Conservation (phyloP, 2,888 invertebrate genomes). For the Gastracanthus pulcherrimus region DNA sequence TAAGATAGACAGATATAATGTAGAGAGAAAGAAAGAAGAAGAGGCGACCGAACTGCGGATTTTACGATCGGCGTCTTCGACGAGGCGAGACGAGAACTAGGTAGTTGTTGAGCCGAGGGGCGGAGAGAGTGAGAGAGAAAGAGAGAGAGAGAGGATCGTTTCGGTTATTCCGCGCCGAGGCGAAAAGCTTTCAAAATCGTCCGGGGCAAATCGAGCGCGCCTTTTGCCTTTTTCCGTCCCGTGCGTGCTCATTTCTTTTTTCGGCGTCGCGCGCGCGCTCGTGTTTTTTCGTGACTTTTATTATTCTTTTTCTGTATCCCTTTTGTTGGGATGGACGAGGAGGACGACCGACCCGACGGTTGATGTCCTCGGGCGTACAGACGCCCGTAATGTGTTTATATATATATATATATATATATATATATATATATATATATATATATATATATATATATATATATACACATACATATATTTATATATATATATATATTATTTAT, state of each 20-base stretch:
- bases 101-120: background rate
- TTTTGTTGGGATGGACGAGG: background rate
- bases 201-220: slow-evolving; percentile 12
- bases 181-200: slow-evolving; percentile 38
- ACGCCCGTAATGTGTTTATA: background rate
- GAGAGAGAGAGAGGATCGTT: slow-evolving; percentile 14
- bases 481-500: no score
- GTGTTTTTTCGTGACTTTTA: background rate
- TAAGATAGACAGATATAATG: background rate
- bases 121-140: no score
- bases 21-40: background rate
- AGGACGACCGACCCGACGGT: background rate
- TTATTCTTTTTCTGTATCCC: background rate
- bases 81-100: background rate
- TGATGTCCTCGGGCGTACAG: slow-evolving; percentile 16
- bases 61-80: slow-evolving; percentile 18
- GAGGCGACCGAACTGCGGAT: background rate
- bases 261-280: no score
- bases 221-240: background rate
- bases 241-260: background rate
- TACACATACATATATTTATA: no score
- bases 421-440: no score
- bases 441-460: no score
- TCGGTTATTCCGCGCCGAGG: slow-evolving; percentile 29
- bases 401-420: no score